Base-by-base conservation (phyloP, 2,888 invertebrate genomes). In the Alcis repandata region DNA sequence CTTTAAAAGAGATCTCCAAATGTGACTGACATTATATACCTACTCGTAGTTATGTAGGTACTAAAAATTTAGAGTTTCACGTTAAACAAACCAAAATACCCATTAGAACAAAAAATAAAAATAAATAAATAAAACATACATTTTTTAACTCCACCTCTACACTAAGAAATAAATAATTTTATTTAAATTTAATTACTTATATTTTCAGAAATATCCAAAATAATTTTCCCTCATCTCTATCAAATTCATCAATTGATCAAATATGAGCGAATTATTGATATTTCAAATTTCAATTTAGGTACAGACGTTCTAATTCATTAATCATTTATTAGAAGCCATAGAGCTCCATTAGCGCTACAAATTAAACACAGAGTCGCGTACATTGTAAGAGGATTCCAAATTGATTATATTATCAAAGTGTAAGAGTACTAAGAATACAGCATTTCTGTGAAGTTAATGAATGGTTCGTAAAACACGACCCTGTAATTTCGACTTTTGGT, bases 331-430 rank as follows among this genome's bases (percentile, higher is more conserved):
- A 54, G 64, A n/a, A 59, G 11, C 13, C 36, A 41, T 38, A 49
- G 49, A 41, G 22, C 9, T 36, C 54, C 59, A 56, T 64, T 64
- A 64, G 64, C 54, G 22, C 17, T 45, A 64, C 38, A 20, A 46
- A 64, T 59, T 59, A 43, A 59, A 59, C 53, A 63, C 32, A 48
- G 63, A 41, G 20, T 19, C 17, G 43, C 27, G 27, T 52, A 17
- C 17, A 38, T 41, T 41, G 38, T 51, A 57, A 57, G 57, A 63
- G 51, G 63, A 52, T 51, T 43, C 40, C 32, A n/a, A 57, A 63
- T 57, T 63, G 57, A 52, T 57, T 32, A 40, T 51, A 52, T 57
- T 32, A 40, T 51, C 51, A 52, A 63, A 27, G 53, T 63, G 20
- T 13, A 49, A 11, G 10, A 19, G 51, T 36, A 51, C 15, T n/a